phyloP scores from a whole-genome alignment of 2,113 vertebrate genomes.

The Nicator chloris region DNA sequence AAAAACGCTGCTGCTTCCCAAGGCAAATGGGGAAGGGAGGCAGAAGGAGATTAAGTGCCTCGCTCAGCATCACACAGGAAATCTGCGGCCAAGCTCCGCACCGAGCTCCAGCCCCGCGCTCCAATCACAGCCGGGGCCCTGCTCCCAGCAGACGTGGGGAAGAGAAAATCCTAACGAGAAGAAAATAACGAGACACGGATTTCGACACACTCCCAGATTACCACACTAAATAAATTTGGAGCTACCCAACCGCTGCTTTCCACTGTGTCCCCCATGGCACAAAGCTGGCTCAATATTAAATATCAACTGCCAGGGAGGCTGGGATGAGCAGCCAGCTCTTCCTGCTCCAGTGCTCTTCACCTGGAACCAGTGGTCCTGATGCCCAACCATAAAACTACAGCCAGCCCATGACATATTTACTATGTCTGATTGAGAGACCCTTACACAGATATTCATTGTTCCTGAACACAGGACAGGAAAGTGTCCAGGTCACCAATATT shows the following conservation, averaged over 20 bases:
- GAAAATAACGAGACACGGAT: neutral
- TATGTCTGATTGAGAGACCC: neutral
- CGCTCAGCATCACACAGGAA: neutral
- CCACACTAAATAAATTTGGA: neutral
- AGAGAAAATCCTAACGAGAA: neutral
- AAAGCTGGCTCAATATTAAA: neutral
- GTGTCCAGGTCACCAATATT: neutral
- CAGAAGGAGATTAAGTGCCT: neutral
- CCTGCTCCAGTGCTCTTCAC: fast-evolving
- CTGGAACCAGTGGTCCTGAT: neutral
- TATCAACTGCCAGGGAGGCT: neutral
- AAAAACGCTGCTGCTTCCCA: fast-evolving
- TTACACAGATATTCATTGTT: neutral
- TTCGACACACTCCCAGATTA: neutral
- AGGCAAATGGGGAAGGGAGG: neutral
- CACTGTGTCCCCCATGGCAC: neutral
- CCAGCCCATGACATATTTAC: neutral
- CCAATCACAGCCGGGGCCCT: neutral
- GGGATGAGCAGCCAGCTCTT: neutral
- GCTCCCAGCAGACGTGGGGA: neutral
- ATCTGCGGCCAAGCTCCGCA: neutral
- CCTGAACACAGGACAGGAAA: neutral
- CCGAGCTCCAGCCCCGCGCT: neutral
- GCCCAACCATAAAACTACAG: neutral
- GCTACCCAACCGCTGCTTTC: neutral